phyloP scores from a whole-genome alignment of 2,113 vertebrate genomes.

The Irena cyanogastra region DNA sequence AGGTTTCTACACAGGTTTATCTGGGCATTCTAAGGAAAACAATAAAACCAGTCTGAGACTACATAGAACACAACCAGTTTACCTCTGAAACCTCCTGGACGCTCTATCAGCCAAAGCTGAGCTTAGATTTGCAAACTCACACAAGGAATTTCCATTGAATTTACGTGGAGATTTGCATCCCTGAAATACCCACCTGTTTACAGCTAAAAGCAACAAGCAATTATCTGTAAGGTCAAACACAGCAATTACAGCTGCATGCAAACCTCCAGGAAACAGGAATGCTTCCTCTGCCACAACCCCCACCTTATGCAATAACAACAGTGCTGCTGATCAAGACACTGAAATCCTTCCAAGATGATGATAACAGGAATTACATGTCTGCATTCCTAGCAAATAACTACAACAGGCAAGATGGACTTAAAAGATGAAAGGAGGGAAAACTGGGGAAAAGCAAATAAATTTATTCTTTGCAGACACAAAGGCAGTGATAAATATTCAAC shows the following conservation, averaged over 20 bases:
- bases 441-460: background rate
- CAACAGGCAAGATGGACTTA: background rate
- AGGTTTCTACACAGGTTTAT: background rate
- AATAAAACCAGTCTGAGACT: background rate
- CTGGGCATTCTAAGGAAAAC: background rate
- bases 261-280: conserved; percentile 4
- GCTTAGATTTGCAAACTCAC: background rate
- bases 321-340: conserved; percentile 10
- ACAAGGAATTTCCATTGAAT: background rate
- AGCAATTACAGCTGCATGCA: conserved; percentile 39
- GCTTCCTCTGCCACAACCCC: background rate
- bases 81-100: background rate
- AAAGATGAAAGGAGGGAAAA: conserved; percentile 1
- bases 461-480: conserved; percentile 11
- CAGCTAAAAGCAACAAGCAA: background rate
- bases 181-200: background rate
- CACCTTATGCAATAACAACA: background rate
- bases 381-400: conserved; percentile 26
- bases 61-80: background rate
- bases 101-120: background rate
- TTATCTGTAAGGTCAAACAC: conserved; percentile 1
- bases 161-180: background rate
- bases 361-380: conserved; percentile 38
- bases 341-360: background rate
- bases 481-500: conserved; percentile 2